Conservation (phyloP, 2,113 vertebrate species). For the Dasypus novemcinctus region DNA sequence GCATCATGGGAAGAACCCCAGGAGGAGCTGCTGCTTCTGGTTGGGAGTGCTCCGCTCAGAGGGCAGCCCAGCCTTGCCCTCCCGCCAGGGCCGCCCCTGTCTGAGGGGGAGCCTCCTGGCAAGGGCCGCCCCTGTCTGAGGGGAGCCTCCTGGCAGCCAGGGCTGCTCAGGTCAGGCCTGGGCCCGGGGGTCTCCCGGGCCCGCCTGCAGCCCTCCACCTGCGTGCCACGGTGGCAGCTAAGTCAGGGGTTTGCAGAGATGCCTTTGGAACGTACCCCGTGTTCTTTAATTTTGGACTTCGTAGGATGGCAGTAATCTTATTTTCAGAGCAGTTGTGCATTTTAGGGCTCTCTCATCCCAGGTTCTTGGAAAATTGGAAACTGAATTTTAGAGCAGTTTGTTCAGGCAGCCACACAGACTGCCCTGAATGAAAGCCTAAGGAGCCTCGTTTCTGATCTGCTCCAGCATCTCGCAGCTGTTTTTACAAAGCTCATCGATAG, state of each 20-base stretch:
- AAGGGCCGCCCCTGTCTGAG: neutral
- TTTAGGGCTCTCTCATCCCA: neutral
- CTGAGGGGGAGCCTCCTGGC: neutral
- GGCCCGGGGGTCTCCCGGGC: neutral
- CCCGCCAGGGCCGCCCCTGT: neutral
- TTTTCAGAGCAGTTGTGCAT: neutral
- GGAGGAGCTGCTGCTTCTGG: neutral
- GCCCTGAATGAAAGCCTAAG: neutral
- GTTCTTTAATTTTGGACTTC: neutral
- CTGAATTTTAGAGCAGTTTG: neutral
- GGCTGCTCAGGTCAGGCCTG: neutral
- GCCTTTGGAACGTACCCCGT: neutral
- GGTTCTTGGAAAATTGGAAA: constrained; percentile 33
- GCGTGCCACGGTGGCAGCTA: neutral
- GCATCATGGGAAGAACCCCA: neutral
- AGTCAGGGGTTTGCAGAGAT: neutral
- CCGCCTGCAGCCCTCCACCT: neutral
- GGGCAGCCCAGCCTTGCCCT: too few relatives aligned
- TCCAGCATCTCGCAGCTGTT: neutral
- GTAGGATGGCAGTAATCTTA: neutral
- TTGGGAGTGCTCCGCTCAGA: neutral
- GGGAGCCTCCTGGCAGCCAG: neutral
- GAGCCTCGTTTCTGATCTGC: neutral
- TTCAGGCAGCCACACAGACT: neutral
- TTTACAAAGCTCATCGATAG: neutral